These are phyloP conservation scores for Amitus sp. DNA, from an alignment of 2,888 invertebrate species.

Conservation along the genomic window DNA sequence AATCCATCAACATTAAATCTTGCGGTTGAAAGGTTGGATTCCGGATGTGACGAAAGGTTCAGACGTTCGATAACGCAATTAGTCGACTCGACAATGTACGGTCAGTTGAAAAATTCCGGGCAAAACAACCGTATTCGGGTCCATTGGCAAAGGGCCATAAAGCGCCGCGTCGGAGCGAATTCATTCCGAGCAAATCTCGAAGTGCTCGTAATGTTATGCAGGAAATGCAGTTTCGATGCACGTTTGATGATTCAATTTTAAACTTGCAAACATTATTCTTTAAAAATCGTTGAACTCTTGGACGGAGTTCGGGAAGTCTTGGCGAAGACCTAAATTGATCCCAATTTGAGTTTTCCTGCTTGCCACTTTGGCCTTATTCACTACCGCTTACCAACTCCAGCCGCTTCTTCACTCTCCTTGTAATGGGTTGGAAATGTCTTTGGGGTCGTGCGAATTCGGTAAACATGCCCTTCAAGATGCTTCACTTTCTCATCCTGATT, in stretches of 20 bases:
- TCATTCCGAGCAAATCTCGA: conserved; percentile 49
- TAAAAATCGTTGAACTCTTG: no score
- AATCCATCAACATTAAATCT: conserved; percentile 30
- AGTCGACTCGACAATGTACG: conserved; percentile 45
- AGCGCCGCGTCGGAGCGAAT: conserved; percentile 39
- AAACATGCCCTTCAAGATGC: no score
- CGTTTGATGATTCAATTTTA: not conserved
- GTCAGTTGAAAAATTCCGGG: conserved; percentile 50
- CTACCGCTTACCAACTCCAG: no score
- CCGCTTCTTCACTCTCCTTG: no score
- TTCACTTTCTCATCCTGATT: no score
- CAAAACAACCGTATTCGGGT: conserved; percentile 58
- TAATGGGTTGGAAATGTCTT: no score
- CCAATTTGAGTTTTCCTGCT: no score
- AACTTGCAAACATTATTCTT: not conserved
- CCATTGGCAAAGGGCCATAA: conserved; percentile 55
- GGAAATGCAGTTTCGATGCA: not conserved
- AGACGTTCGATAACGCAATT: conserved; percentile 27
- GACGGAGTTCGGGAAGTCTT: not conserved
- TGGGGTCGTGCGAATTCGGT: no score
- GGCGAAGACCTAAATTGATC: not conserved
- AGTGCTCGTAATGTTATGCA: conserved; percentile 31
- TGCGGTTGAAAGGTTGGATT: no score
- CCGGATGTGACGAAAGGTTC: no score
- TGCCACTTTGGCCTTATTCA: no score